Conservation (phyloP, 2,113 vertebrate species). For the Pollachius pollachius region DNA sequence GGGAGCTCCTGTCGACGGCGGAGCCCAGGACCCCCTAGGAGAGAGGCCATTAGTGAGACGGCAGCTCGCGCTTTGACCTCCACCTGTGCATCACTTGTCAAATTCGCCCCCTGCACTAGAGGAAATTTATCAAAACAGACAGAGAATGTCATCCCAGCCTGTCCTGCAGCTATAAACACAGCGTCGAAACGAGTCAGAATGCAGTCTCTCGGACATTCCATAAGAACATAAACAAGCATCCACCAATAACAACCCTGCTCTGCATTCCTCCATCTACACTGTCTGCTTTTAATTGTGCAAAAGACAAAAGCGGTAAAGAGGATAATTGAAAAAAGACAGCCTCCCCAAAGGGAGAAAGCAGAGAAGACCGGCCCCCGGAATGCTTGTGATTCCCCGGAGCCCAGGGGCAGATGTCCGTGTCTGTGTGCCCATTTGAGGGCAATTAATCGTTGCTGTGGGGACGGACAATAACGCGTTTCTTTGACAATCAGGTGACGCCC, state of each 20-base stretch:
- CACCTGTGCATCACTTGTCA: constrained; percentile 40
- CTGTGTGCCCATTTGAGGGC: constrained; percentile 53
- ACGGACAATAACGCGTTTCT: constrained; percentile 58
- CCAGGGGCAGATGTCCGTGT: constrained; percentile 57
- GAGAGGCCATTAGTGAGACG: constrained; percentile 46
- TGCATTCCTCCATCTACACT: constrained; percentile 37
- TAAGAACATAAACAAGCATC: constrained; percentile 21
- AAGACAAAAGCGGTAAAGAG: constrained; percentile 31
- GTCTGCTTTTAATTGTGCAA: constrained; percentile 1
- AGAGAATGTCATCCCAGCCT: constrained; percentile 34
- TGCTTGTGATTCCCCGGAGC: constrained; percentile 35
- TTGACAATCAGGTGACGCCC: constrained; percentile 60
- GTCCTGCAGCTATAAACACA: constrained; percentile 11
- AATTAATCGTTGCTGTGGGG: constrained; percentile 70
- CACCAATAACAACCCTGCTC: constrained; percentile 27
- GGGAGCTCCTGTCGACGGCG: constrained; percentile 17
- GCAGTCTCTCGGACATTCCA: not conserved
- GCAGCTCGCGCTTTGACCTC: constrained; percentile 50
- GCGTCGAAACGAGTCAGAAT: not conserved
- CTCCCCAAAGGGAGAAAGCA: constrained; percentile 16
- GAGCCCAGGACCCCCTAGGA: constrained; percentile 50
- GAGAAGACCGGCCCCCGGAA: constrained; percentile 37
- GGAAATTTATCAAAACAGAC: constrained; percentile 57
- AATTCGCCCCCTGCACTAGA: constrained; percentile 48
- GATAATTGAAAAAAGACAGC: constrained; percentile 25